Percentiles rank a stretch among this genome's conserved stretches.
Evolutionary conservation across 2,888 invertebrate genomes (phyloP).

Genomic region (Ophion costatus): DNA sequence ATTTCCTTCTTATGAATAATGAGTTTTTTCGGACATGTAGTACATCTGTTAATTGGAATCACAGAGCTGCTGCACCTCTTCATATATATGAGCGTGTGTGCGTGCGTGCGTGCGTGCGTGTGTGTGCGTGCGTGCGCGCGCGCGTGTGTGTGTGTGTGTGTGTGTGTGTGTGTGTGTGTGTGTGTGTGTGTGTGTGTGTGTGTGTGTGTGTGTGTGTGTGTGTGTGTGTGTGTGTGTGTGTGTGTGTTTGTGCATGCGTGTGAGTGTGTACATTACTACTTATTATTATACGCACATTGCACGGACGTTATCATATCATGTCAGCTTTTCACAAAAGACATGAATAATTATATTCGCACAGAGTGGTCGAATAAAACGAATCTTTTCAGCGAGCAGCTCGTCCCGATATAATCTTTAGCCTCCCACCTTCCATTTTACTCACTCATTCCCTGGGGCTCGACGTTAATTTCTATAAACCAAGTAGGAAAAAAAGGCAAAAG

Average conservation of each 20-base stretch:
- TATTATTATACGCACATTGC: conserved; percentile 21
- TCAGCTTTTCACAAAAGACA: conserved; percentile 50
- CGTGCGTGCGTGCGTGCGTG: background rate
- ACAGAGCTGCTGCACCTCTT: background rate
- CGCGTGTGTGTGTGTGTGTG: too few relatives aligned
- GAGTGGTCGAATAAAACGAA: conserved; percentile 61
- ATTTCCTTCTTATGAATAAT: conserved; percentile 18
- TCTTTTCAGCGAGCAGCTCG: conserved; percentile 53
- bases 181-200: too few relatives aligned
- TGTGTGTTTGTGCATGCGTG: conserved; percentile 5
- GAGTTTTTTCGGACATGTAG: background rate
- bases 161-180: background rate
- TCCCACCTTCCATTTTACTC: conserved; percentile 22
- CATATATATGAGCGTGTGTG: background rate
- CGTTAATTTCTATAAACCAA: conserved; percentile 62
- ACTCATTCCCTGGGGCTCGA: conserved; percentile 22
- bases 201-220: too few relatives aligned
- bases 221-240: too few relatives aligned
- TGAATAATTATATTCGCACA: conserved; percentile 64
- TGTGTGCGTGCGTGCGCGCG: too few relatives aligned
- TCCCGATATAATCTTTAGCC: conserved; percentile 34
- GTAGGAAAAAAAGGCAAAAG: conserved; percentile 31
- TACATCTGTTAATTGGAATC: background rate
- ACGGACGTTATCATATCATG: conserved; percentile 53
- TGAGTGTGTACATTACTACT: conserved; percentile 8